These are phyloP conservation scores for Diaprepes abbreviatus DNA, from an alignment of 2,888 invertebrate genomes.

Conservation along the genomic window DNA sequence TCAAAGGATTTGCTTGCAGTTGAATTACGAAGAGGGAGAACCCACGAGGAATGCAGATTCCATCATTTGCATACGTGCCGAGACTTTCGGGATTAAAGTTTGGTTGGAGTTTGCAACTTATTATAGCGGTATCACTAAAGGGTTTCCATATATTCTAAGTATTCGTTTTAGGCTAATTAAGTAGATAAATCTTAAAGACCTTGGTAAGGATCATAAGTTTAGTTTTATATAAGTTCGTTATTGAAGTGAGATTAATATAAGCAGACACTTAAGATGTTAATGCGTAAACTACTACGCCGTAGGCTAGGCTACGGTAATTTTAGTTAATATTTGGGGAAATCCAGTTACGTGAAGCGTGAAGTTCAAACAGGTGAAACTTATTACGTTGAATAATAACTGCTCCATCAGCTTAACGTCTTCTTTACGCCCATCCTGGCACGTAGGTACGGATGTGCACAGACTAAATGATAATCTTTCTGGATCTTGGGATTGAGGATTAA, in stretches of 20 bases:
- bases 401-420: too few species aligned
- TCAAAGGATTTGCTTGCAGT: conserved; percentile 44
- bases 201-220: conserved; percentile 2
- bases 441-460: too few species aligned
- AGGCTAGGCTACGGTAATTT: too few species aligned
- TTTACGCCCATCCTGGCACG: too few species aligned
- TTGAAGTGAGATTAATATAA: not conserved
- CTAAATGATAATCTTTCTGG: too few species aligned
- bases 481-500: too few species aligned
- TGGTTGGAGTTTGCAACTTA: conserved; percentile 8
- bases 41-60: conserved; percentile 34
- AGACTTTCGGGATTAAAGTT: conserved; percentile 32
- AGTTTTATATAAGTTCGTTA: not conserved
- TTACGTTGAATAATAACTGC: too few species aligned
- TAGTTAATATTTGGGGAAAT: too few species aligned
- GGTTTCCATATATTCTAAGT: not conserved
- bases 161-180: not conserved
- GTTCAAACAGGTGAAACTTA: too few species aligned
- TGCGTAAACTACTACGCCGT: too few species aligned
- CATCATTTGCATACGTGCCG: conserved; percentile 38
- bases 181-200: not conserved
- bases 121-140: conserved; percentile 6
- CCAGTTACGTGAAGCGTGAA: too few species aligned
- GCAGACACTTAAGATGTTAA: not conserved
- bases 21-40: conserved; percentile 27